Percentiles rank a stretch among this genome's conserved stretches.
Conservation (phyloP, 30 jellyfish, hydroid and myxozoan species). For the Pseudorhiza aurosa region DNA sequence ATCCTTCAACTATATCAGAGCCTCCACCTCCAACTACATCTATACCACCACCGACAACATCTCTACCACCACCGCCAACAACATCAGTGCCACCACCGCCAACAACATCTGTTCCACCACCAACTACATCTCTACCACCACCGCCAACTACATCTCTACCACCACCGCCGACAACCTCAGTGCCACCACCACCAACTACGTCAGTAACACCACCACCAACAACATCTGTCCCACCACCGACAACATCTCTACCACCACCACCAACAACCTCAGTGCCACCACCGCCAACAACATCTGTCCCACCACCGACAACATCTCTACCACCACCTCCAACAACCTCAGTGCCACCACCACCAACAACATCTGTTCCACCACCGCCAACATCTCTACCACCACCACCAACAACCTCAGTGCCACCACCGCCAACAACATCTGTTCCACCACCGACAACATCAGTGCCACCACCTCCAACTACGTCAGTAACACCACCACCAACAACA, state of each 20-base stretch:
- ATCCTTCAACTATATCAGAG: not conserved
- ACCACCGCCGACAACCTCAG: not conserved
- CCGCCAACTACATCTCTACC: not conserved
- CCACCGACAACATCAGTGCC: not conserved
- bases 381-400: constrained; percentile 20
- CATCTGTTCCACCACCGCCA: not conserved
- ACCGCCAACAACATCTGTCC: not conserved
- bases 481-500: not conserved
- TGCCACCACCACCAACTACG: not conserved
- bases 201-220: not conserved
- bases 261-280: not conserved
- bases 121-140: not conserved
- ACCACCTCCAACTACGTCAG: not conserved
- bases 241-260: not conserved
- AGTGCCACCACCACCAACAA: constrained; percentile 19
- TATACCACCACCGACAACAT: not conserved
- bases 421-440: not conserved
- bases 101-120: not conserved
- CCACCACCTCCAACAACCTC: constrained; percentile 11
- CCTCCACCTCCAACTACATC: not conserved
- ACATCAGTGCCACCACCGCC: not conserved
- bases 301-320: constrained; percentile 18
- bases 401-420: constrained; percentile 6
- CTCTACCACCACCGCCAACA: not conserved
- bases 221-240: not conserved